Evolutionary conservation across 2,888 invertebrate species (phyloP).

Genomic region (Liodrosophila aerea): DNA sequence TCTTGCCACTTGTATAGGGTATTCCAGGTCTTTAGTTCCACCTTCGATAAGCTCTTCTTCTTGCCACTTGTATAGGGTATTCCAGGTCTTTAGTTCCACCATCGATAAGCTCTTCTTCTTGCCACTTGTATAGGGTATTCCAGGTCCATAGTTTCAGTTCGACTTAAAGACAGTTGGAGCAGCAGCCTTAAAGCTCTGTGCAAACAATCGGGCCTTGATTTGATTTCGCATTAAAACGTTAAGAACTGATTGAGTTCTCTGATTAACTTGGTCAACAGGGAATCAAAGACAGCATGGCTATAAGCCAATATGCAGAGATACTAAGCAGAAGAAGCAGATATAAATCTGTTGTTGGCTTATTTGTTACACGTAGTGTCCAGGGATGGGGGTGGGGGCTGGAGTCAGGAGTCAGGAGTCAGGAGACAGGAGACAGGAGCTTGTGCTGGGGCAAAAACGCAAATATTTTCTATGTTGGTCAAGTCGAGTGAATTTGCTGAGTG

Average conservation of each 20-base stretch:
- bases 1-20: no score
- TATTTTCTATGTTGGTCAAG: slow-evolving; percentile 55
- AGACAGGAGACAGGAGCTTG: neutral
- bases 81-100: no score
- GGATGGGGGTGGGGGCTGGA: no score
- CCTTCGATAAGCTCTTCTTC: no score
- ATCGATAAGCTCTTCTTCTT: no score
- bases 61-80: no score
- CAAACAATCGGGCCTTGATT: no score
- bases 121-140: no score
- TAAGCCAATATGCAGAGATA: slow-evolving; percentile 1
- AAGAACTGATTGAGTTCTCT: slow-evolving; percentile 6
- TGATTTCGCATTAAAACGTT: slow-evolving; percentile 11
- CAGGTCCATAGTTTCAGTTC: no score
- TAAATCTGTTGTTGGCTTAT: slow-evolving; percentile 23
- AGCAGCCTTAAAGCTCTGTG: no score
- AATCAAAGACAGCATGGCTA: slow-evolving; percentile 8
- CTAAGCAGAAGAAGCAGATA: neutral
- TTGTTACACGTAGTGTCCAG: slow-evolving; percentile 13
- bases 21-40: no score
- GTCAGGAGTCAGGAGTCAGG: neutral
- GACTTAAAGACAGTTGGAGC: no score
- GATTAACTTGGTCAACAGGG: neutral
- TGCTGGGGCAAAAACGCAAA: slow-evolving; percentile 37
- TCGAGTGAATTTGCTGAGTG: slow-evolving; percentile 59